Conservation (phyloP, 2,888 invertebrate genomes). For the Aricia artaxerxes region DNA sequence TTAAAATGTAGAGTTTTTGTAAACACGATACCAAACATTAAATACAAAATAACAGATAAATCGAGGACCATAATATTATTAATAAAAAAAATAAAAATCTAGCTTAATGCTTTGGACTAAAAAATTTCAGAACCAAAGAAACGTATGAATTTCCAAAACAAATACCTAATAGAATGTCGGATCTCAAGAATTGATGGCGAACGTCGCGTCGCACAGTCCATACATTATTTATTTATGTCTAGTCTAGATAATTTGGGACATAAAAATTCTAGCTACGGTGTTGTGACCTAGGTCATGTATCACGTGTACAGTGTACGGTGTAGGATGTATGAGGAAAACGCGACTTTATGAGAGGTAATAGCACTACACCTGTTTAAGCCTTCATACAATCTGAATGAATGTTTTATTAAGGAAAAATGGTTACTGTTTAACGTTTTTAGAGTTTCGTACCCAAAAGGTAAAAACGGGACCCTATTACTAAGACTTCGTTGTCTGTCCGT, state of each 20-base stretch:
- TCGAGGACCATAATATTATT: too few relatives aligned
- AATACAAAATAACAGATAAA: neutral
- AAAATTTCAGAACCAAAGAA: too few relatives aligned
- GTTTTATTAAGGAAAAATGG: neutral
- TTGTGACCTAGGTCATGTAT: constrained; percentile 29
- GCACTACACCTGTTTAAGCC: neutral
- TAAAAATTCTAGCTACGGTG: neutral
- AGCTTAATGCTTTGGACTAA: too few relatives aligned
- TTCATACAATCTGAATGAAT: neutral
- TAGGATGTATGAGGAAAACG: constrained; percentile 22
- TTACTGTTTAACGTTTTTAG: neutral
- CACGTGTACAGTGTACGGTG: neutral
- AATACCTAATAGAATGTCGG: neutral
- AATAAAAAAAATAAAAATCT: too few relatives aligned
- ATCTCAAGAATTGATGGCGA: neutral
- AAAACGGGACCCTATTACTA: too few relatives aligned
- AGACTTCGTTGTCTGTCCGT: too few relatives aligned
- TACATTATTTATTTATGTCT: neutral
- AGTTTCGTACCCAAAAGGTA: too few relatives aligned
- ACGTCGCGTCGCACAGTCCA: neutral
- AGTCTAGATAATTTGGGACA: neutral
- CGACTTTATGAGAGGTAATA: neutral
- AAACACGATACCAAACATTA: neutral
- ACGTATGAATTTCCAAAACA: neutral
- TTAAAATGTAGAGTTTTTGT: neutral